phyloP scores from a whole-genome alignment of 2,113 vertebrate genomes.

The Astatotilapia flaviijosephi region DNA sequence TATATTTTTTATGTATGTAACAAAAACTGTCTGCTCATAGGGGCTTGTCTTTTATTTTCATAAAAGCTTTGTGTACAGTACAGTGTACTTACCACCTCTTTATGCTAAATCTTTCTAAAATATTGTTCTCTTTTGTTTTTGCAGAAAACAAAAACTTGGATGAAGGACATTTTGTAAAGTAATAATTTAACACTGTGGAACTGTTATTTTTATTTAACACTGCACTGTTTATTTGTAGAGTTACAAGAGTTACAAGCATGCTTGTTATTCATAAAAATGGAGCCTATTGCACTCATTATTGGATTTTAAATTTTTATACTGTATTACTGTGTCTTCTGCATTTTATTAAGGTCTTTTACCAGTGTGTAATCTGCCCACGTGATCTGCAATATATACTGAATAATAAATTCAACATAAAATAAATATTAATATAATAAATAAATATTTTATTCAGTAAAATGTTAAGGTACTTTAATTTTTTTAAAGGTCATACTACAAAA shows the following conservation, averaged over 20 bases:
- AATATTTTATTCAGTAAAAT: neutral
- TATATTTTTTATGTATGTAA: accelerated
- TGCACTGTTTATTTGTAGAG: neutral
- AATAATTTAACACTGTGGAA: neutral
- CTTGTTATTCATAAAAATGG: neutral
- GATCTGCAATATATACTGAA: neutral
- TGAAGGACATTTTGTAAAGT: neutral
- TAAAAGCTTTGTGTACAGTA: neutral
- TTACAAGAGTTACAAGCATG: neutral
- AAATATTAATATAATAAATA: no score
- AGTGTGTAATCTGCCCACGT: neutral
- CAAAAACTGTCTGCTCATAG: accelerated
- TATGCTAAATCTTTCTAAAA: neutral
- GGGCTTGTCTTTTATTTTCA: neutral
- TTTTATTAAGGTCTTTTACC: neutral
- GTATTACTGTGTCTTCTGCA: neutral
- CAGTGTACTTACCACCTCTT: neutral
- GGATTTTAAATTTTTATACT: neutral
- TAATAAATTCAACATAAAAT: neutral
- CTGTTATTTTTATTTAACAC: neutral
- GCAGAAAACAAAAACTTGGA: neutral
- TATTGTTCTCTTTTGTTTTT: neutral
- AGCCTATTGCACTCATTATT: neutral
- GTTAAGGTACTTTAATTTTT: neutral
- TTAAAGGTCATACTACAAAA: neutral